These are phyloP conservation scores for Crossocerus cetratus DNA, from an alignment of 2,888 invertebrate species.

Conservation along the genomic window DNA sequence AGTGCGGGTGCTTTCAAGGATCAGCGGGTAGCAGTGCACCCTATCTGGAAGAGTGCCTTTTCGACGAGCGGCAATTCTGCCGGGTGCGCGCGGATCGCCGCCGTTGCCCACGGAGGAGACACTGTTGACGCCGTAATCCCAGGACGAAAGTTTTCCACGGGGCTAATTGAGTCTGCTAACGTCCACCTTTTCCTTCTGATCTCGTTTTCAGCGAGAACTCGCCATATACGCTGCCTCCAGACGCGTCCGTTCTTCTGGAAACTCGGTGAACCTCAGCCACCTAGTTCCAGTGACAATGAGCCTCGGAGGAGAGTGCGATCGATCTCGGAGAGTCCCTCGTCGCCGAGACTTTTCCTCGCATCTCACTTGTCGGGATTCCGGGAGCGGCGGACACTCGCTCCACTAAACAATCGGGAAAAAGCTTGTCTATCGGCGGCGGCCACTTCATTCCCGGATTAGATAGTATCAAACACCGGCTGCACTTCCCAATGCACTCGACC, in stretches of 20 bases:
- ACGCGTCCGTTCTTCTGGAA: background rate
- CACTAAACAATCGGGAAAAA: background rate
- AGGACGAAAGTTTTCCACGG: constrained; percentile 63
- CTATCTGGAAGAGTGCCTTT: constrained; percentile 49
- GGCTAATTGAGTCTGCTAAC: constrained; percentile 65
- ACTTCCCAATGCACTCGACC: no score
- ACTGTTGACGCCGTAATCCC: constrained; percentile 68
- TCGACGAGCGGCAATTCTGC: constrained; percentile 52
- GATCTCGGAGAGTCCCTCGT: constrained; percentile 16
- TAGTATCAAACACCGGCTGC: no score
- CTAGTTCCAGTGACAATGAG: constrained; percentile 44
- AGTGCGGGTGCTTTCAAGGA: constrained; percentile 17
- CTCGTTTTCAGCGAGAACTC: no score
- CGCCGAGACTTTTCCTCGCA: background rate
- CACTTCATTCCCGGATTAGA: background rate
- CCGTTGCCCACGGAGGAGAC: constrained; percentile 44
- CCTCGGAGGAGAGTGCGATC: constrained; percentile 37
- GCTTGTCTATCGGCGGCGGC: background rate
- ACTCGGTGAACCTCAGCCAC: constrained; percentile 13
- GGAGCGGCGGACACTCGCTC: background rate
- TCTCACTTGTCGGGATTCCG: background rate
- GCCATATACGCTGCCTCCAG: background rate
- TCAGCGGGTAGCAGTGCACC: constrained; percentile 14
- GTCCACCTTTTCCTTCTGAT: constrained; percentile 13
- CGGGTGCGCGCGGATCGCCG: constrained; percentile 33